phyloP scores from a whole-genome alignment of 92 coral and sea anemone genomes.

The Umimayanthus chanpuru region DNA sequence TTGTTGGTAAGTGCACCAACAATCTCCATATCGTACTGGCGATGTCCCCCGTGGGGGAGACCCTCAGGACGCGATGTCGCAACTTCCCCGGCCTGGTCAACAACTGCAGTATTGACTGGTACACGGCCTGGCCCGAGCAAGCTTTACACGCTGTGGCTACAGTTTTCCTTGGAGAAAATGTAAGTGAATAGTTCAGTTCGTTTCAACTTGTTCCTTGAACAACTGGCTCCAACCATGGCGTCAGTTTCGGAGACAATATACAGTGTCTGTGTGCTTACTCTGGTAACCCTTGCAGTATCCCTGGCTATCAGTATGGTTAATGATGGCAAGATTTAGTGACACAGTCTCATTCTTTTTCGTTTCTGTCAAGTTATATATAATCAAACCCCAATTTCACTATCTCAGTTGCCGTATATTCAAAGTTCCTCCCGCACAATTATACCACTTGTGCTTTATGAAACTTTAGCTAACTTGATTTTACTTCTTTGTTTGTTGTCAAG shows the following conservation, averaged over 20 bases:
- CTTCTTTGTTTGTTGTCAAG: too few species aligned
- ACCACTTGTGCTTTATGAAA: neutral
- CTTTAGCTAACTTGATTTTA: too few species aligned
- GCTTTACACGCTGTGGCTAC: slow-evolving; percentile 98
- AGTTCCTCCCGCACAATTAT: neutral
- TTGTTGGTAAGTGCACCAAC: slow-evolving; percentile 93
- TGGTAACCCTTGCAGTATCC: neutral
- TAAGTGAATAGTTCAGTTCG: slow-evolving; percentile 38
- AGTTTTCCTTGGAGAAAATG: slow-evolving; percentile 96
- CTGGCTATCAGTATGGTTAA: neutral
- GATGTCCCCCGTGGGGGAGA: slow-evolving; percentile 99
- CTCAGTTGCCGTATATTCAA: neutral
- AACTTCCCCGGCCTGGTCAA: slow-evolving; percentile 99
- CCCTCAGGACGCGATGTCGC: slow-evolving; percentile 96
- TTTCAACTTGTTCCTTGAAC: neutral
- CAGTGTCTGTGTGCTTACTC: neutral
- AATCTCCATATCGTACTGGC: slow-evolving; percentile 97
- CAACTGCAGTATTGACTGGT: slow-evolving; percentile 99
- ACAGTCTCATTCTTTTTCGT: neutral
- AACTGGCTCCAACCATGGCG: neutral
- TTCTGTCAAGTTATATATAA: neutral
- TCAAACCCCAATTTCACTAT: neutral
- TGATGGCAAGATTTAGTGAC: neutral
- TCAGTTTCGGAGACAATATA: neutral
- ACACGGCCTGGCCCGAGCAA: slow-evolving; percentile 99